Evolutionary conservation across 2,797 vertebrate genomes (phyloP), one percentile per base, ranked within the genome.

Genomic region (Botia kubotai): DNA sequence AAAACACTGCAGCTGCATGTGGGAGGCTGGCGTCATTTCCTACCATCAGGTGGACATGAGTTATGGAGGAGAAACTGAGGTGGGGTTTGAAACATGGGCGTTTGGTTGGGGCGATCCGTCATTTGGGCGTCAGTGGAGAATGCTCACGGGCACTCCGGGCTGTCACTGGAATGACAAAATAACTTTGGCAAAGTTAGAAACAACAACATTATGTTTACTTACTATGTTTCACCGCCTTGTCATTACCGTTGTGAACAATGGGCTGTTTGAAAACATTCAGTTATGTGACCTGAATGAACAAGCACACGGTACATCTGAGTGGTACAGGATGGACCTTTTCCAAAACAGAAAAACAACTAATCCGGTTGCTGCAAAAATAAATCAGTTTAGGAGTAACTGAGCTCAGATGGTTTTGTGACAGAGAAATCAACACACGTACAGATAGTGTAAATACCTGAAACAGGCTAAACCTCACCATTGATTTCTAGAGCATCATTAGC

Each of bases 81-180:
- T 63, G 60, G 60, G 60, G 6, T 29, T 33, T 46, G 10, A 46
- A 46, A 46, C 43, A 46, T 11, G 43, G 43, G 43, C 43, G 43
- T 11, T 63, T 17, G 26, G 60, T 33, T 33, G 13, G 13, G 60
- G 26, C 26, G 60, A 63, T 63, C 26, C 13, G 60, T 63, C 60
- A 63, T 33, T 11, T 2, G 58, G 23, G 21, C 4, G 57, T 60
- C 57, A 13, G 12, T 13, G 13, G 58, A 6, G 21, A 63, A 8
- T 2, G 60, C 60, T 63, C 26, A 17, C 13, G 23, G 60, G 60
- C 26, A 14, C 7, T n/a, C 12, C 26, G 11, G 58, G 23, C 23
- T 60, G 58, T 26, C 26, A 26, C 26, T 63, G 60, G 60, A 17
- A 33, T 63, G 60, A 63, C 60, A 33, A 63, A 63, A 63, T 26